Conservation (phyloP, 2,888 invertebrate genomes). For the Acanthacorydalis orientalis region DNA sequence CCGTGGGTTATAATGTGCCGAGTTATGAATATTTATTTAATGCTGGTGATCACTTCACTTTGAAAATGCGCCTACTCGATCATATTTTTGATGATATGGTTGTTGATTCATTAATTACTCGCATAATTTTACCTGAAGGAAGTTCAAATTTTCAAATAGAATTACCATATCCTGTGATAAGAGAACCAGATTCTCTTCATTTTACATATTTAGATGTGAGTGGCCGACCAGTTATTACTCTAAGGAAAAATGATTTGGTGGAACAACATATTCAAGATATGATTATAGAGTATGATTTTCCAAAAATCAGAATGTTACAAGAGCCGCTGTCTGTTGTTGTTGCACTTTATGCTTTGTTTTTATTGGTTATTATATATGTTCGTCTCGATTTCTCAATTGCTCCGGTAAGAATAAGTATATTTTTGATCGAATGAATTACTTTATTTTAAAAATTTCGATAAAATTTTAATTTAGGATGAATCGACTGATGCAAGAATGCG, state of each 20-base stretch:
- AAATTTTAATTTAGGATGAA: no score
- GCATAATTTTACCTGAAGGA: slow-evolving; percentile 89
- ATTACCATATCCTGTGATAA: slow-evolving; percentile 64
- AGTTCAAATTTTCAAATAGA: slow-evolving; percentile 62
- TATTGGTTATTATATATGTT: slow-evolving; percentile 84
- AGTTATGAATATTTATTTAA: slow-evolving; percentile 88
- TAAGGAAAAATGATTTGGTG: slow-evolving; percentile 71
- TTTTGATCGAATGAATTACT: no score
- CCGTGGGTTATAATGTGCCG: slow-evolving; percentile 92
- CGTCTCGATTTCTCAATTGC: slow-evolving; percentile 87
- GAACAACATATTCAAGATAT: slow-evolving; percentile 95
- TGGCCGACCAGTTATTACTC: slow-evolving; percentile 76
- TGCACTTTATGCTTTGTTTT: slow-evolving; percentile 78
- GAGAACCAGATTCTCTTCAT: slow-evolving; percentile 57
- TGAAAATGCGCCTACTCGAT: slow-evolving; percentile 90
- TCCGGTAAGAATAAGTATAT: no score
- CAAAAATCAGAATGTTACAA: slow-evolving; percentile 69
- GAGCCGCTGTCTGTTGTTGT: slow-evolving; percentile 82
- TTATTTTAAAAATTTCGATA: no score
- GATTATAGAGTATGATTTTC: slow-evolving; percentile 76
- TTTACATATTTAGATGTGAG: slow-evolving; percentile 90
- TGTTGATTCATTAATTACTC: slow-evolving; percentile 74
- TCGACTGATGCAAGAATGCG: no score
- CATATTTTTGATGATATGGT: slow-evolving; percentile 95
- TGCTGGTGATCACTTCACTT: slow-evolving; percentile 41